Conservation (phyloP, 1,140 invertebrate species). For the Sitodiplosis mosellana region DNA sequence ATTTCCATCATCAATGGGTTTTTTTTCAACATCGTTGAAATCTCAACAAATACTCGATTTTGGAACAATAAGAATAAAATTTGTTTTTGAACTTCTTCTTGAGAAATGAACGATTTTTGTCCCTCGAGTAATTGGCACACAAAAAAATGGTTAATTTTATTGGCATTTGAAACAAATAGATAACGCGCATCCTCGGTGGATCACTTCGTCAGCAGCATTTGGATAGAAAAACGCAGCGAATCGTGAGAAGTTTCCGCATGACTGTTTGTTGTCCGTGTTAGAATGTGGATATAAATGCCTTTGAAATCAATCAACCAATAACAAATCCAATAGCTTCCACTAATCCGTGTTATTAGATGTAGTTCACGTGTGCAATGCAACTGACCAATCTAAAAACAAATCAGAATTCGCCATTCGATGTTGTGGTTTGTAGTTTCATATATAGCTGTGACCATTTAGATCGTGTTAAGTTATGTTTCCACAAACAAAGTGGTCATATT, state of each 20-base stretch:
- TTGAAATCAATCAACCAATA: background rate
- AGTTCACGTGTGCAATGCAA: background rate
- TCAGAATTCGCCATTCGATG: too few species aligned
- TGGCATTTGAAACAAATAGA: conserved; percentile 29
- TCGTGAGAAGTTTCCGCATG: conserved; percentile 30
- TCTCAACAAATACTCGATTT: background rate
- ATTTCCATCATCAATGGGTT: background rate
- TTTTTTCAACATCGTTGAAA: background rate
- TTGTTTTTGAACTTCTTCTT: too few species aligned
- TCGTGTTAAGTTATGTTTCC: background rate
- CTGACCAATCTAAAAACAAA: too few species aligned
- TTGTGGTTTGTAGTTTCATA: background rate
- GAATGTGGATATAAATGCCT: conserved; percentile 9
- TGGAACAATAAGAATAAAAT: too few species aligned
- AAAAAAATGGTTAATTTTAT: background rate
- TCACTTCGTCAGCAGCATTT: conserved; percentile 35
- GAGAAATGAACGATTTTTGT: too few species aligned
- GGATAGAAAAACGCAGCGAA: conserved; percentile 34
- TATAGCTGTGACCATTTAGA: background rate
- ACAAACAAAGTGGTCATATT: background rate
- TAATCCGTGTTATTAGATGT: conserved; percentile 1
- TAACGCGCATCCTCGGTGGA: conserved; percentile 39
- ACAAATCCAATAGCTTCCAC: background rate
- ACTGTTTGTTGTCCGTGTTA: background rate
- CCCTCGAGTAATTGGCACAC: too few species aligned